Conservation (phyloP, 2,113 vertebrate genomes). For the Globicephala melas region DNA sequence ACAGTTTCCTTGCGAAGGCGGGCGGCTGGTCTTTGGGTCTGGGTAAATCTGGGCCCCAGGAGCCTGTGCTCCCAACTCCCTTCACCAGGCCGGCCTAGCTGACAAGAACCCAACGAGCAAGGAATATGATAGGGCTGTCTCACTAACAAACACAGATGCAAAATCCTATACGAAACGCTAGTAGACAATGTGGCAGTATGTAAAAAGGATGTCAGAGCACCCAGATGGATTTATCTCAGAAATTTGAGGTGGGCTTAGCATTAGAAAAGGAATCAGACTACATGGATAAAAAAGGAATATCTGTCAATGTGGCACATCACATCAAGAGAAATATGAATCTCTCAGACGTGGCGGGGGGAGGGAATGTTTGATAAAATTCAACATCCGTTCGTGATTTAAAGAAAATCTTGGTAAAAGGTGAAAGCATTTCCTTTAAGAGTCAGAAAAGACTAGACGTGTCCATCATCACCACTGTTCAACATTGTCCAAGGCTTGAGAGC, state of each 20-base stretch:
- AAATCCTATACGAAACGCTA: not conserved
- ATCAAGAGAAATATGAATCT: not conserved
- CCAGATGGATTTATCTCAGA: not conserved
- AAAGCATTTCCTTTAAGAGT: not conserved
- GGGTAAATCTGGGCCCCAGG: not conserved
- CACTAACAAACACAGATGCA: not conserved
- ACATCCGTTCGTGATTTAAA: not conserved
- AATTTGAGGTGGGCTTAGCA: not conserved
- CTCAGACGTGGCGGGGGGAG: not conserved
- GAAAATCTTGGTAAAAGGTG: not conserved
- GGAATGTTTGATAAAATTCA: not conserved
- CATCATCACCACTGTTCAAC: not conserved
- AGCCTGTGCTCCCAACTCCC: too few relatives aligned
- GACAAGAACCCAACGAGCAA: not conserved
- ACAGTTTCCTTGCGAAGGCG: not conserved
- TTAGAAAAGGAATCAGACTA: not conserved
- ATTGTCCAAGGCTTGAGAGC: not conserved
- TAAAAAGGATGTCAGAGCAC: not conserved
- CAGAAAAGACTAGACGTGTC: not conserved
- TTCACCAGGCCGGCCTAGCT: not conserved
- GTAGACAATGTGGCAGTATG: not conserved
- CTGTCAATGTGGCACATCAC: not conserved
- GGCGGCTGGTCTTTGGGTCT: fast-evolving
- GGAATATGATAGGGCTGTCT: not conserved
- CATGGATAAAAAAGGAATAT: not conserved